These are phyloP conservation scores for Pseudonaja textilis DNA, from an alignment of 2,113 vertebrate genomes.

Conservation along the genomic window DNA sequence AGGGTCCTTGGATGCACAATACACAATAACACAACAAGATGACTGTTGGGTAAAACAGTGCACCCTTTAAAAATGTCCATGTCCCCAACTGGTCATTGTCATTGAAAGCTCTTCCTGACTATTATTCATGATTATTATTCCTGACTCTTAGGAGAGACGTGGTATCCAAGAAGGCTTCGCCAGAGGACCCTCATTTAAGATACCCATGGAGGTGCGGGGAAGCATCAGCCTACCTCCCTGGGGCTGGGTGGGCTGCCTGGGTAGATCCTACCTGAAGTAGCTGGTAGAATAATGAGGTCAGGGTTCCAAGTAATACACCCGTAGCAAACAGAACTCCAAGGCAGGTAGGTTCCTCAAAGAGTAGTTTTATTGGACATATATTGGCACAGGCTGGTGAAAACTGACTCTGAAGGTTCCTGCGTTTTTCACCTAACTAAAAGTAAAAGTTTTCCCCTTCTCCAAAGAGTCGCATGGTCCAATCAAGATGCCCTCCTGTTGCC, in stretches of 20 bases:
- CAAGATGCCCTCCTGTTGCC: too few species aligned
- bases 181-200: neutral
- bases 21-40: neutral
- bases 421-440: too few species aligned
- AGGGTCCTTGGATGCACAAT: neutral
- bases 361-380: too few species aligned
- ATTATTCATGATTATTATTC: neutral
- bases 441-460: too few species aligned
- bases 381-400: too few species aligned
- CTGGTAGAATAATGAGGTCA: neutral
- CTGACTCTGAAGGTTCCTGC: too few species aligned
- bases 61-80: neutral
- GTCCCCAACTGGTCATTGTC: neutral
- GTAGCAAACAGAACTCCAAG: too few species aligned
- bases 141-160: neutral
- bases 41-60: neutral
- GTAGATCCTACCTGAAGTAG: neutral
- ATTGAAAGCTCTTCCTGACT: neutral
- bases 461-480: too few species aligned
- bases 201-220: neutral
- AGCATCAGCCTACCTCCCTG: neutral
- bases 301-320: too few species aligned
- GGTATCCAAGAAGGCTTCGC: neutral
- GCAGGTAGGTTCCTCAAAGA: too few species aligned
- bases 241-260: neutral